phyloP scores from a whole-genome alignment of 2,797 vertebrate species.

The Glyptemys insculpta region DNA sequence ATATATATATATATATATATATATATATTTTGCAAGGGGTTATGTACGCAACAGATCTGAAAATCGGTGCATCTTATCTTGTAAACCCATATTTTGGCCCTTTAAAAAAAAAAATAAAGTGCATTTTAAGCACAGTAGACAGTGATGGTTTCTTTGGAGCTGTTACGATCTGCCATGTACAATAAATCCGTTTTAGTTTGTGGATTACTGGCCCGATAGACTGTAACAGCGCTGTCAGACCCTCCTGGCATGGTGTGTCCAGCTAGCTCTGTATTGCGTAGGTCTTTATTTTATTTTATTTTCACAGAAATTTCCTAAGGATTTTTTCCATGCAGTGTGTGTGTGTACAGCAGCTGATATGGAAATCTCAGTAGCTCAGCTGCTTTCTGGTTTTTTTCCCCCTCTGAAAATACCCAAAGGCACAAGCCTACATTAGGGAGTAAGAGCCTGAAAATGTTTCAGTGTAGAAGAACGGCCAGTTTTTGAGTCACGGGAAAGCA shows the following conservation, averaged over 20 bases:
- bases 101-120: slow-evolving; percentile 58
- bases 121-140: slow-evolving; percentile 72
- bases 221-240: slow-evolving; percentile 72
- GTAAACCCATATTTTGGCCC: slow-evolving; percentile 70
- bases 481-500: accelerated
- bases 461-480: background rate
- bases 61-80: slow-evolving; percentile 61
- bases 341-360: slow-evolving; percentile 44
- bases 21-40: slow-evolving; percentile 34
- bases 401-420: background rate
- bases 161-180: slow-evolving; percentile 75
- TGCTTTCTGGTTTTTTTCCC: background rate
- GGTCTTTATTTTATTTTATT: slow-evolving; percentile 55
- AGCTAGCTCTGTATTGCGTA: slow-evolving; percentile 44
- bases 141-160: slow-evolving; percentile 75
- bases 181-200: slow-evolving; percentile 78
- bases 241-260: slow-evolving; percentile 67
- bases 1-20: slow-evolving; percentile 46
- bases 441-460: background rate
- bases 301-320: slow-evolving; percentile 57
- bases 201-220: slow-evolving; percentile 76
- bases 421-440: background rate
- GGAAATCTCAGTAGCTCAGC: slow-evolving; percentile 45
- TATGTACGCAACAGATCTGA: slow-evolving; percentile 43
- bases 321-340: slow-evolving; percentile 51